Evolutionary conservation across 2,113 vertebrate genomes (phyloP).

Genomic region (Otocyon megalotis): DNA sequence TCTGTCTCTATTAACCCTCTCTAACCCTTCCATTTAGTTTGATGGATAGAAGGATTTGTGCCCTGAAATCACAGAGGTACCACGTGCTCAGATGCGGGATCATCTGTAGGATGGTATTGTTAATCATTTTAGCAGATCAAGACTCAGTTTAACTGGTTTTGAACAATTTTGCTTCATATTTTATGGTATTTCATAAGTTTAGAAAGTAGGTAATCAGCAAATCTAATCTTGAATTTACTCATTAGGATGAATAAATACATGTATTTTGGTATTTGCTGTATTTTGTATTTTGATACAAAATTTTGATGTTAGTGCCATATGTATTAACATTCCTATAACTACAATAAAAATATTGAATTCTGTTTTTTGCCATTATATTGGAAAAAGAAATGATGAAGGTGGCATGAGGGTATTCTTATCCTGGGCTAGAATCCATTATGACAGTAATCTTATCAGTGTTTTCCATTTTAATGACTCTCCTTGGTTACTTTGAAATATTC

Average conservation of each 20-base stretch:
- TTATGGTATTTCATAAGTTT: constrained; percentile 52
- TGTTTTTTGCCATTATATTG: neutral
- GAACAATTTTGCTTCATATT: constrained; percentile 55
- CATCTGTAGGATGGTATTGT: constrained; percentile 59
- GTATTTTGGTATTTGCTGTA: neutral
- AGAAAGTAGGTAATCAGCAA: neutral
- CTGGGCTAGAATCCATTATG: neutral
- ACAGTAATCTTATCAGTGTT: neutral
- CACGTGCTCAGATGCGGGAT: neutral
- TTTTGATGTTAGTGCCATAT: neutral
- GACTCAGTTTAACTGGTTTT: constrained; percentile 50
- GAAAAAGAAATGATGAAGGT: constrained; percentile 17
- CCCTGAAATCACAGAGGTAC: constrained; percentile 37
- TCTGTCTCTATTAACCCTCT: constrained; percentile 78
- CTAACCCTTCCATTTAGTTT: constrained; percentile 74
- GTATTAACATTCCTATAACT: neutral
- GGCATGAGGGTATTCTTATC: neutral
- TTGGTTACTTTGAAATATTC: constrained; percentile 46
- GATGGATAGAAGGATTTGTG: constrained; percentile 75
- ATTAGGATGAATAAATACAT: constrained; percentile 6
- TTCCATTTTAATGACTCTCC: constrained; percentile 31
- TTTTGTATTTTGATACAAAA: neutral
- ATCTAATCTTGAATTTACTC: constrained; percentile 49
- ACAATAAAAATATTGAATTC: neutral
- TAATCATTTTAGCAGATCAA: constrained; percentile 64